These are phyloP conservation scores for Erpetoichthys calabaricus DNA, from an alignment of 2,797 vertebrate species.

Conservation along the genomic window DNA sequence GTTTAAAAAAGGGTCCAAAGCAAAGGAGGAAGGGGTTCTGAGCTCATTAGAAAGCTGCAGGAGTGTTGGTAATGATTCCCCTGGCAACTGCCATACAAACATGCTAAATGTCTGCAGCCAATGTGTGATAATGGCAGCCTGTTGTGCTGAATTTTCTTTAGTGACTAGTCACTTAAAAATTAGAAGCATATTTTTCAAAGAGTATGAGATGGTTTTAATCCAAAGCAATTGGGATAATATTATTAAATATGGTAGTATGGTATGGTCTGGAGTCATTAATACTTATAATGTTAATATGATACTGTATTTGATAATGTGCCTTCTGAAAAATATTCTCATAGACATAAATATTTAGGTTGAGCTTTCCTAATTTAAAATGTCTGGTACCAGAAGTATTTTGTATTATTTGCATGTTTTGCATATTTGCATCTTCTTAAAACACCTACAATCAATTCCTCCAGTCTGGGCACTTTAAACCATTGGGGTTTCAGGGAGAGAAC, in stretches of 20 bases:
- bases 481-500: too few species aligned
- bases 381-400: too few species aligned
- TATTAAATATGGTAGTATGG: neutral
- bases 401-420: too few species aligned
- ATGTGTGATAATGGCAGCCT: neutral
- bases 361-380: too few species aligned
- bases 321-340: too few species aligned
- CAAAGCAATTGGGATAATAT: neutral
- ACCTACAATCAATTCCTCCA: too few species aligned
- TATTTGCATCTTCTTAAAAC: too few species aligned
- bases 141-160: neutral
- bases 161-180: neutral
- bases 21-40: neutral
- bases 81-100: constrained; percentile 2
- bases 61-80: constrained; percentile 4
- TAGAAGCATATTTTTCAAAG: neutral
- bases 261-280: too few species aligned
- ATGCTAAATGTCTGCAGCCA: neutral
- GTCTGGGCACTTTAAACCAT: too few species aligned
- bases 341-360: too few species aligned
- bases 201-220: neutral
- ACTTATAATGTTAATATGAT: too few species aligned
- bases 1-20: neutral
- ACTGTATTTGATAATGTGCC: too few species aligned
- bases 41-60: constrained; percentile 5